A percentile compares a stretch with the other conserved stretches of the same genome.
These are phyloP conservation scores for Silurus lanzhouensis DNA, from an alignment of 2,797 vertebrate genomes.

Conservation along the genomic window DNA sequence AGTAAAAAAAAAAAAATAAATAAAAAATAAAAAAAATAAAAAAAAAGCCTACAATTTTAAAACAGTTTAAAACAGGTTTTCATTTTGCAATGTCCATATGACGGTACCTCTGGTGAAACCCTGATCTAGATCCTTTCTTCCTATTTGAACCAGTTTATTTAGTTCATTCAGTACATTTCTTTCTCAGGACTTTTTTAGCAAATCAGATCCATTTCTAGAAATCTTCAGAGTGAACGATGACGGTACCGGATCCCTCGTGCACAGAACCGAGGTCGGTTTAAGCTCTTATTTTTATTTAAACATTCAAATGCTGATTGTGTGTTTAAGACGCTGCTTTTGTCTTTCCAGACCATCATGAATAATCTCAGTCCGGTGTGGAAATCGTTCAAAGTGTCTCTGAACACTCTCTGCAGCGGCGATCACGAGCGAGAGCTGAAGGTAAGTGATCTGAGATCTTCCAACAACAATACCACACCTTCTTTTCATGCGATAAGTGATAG, in stretches of 20 bases:
- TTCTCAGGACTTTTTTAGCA: constrained; percentile 98
- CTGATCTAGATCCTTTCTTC: not conserved
- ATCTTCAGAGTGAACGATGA: constrained; percentile 97
- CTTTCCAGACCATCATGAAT: constrained; percentile 93
- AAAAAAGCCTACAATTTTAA: too few species aligned
- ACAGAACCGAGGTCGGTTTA: constrained; percentile 88
- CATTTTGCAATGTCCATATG: too few species aligned
- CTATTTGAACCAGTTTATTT: not conserved
- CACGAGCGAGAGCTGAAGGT: constrained; percentile 95
- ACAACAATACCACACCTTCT: not conserved
- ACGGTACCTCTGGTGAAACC: too few species aligned
- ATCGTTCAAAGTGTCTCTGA: constrained; percentile 96
- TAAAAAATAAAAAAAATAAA: too few species aligned
- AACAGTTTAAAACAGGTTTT: too few species aligned
- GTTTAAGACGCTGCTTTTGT: not conserved
- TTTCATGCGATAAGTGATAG: not conserved
- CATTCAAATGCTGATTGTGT: too few species aligned
- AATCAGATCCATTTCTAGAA: constrained; percentile 98
- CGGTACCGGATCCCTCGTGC: constrained; percentile 93
- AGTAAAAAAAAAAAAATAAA: too few species aligned
- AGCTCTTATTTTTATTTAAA: too few species aligned
- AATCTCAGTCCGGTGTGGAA: constrained; percentile 98
- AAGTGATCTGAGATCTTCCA: not conserved
- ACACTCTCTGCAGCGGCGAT: constrained; percentile 96
- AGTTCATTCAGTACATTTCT: not conserved